These are phyloP conservation scores for Semnornis frantzii DNA, from an alignment of 2,113 vertebrate genomes.

Conservation along the genomic window DNA sequence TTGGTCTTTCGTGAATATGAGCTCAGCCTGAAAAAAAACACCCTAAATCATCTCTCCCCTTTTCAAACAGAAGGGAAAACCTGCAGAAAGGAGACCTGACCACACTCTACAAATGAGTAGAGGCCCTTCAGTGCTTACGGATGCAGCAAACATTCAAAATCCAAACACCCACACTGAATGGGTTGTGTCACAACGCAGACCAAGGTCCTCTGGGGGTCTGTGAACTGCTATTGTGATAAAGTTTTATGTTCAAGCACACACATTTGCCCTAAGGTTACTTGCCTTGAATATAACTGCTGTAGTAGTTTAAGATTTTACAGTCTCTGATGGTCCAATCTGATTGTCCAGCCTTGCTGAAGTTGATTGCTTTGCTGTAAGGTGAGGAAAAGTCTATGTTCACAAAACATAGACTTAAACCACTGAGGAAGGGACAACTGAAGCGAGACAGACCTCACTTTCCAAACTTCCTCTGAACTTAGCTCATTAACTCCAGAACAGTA, in stretches of 20 bases:
- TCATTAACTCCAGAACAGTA: neutral
- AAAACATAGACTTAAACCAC: neutral
- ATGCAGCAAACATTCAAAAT: neutral
- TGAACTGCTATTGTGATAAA: neutral
- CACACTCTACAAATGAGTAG: neutral
- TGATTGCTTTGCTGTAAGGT: neutral
- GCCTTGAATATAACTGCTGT: neutral
- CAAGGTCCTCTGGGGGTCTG: neutral
- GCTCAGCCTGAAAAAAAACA: neutral
- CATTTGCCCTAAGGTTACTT: neutral
- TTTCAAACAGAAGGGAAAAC: neutral
- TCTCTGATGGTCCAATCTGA: neutral
- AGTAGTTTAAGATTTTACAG: too few relatives aligned
- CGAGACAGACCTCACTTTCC: neutral
- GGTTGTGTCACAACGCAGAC: neutral
- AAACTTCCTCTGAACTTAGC: neutral
- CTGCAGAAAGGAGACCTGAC: neutral
- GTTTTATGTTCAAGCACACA: neutral
- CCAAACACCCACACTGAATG: neutral
- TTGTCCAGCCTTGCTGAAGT: neutral
- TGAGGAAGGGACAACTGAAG: neutral
- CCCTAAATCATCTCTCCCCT: neutral
- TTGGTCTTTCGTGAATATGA: rapidly evolving
- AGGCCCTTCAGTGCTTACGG: neutral
- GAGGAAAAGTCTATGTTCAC: neutral